Evolutionary conservation across 2,797 vertebrate species (phyloP), one percentile per base, ranked within the genome.

Genomic region (Notamacropus eugenii): DNA sequence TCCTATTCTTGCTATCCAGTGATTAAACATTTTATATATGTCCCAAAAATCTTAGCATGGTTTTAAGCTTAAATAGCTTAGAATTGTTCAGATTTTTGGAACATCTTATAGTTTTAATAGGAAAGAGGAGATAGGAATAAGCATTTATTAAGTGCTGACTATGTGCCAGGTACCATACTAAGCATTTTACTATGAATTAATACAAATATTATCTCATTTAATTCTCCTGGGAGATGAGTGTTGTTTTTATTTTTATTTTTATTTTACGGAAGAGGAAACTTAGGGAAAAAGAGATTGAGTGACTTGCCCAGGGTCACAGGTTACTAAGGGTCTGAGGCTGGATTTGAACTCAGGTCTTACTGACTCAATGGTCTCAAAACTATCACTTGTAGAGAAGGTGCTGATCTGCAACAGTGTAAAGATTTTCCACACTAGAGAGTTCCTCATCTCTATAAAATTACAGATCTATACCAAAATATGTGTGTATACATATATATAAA

Each of bases 221-320:
- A 54, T 54, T 67, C 11, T 46, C 29, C 56, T 29, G 22, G 2
- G 6, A 8, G 1, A 0, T 28, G 28, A 93, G 50, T 19, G 24
- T 67, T 10, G n/a, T 34, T 59, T 24, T 92, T 34, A 28, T 46
- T 19, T 24, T 92, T 34, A 28, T 46, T 19, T 11, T 28, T 4
- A 5, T 82, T 28, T 54, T 59, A 52, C 0, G 2, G 31, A 40
- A 55, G 93, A 95, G 55, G 50, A 91, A 93, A 29, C 27, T 90
- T 27, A 1, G 4, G 54, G 58, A 93, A 94, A 95, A 54, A 96
- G 93, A 95, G 19, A 46, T 92, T 91, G 57, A 55, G 55, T 22
- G 54, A 29, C 14, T 96, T 22, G 0, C n/a, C 22, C 10, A 22
- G 22, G 10, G 10, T 55, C 90, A 90, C 94, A 92, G 93, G 92